Base-by-base conservation (phyloP, 1,140 invertebrate genomes). In the Pissodes strobi region DNA sequence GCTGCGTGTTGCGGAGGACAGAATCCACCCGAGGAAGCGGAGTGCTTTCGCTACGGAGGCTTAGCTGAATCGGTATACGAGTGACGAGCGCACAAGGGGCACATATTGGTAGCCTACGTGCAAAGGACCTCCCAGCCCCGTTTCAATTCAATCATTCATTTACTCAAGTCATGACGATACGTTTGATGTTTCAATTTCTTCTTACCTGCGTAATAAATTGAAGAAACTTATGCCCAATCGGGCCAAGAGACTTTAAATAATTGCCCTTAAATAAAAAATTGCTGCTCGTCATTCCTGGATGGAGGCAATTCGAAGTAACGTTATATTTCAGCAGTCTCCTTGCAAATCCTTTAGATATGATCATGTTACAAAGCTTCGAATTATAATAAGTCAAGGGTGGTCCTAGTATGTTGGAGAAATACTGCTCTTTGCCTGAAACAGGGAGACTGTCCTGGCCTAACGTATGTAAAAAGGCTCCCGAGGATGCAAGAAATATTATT, bases 291-390 rank as follows among this genome's bases (percentile, higher is more conserved):
- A 69, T 70, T 18, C 84, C 84, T 19, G 85, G 85, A 71, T 85
- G 81, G 9, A 82, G 61, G 53, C 75, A 74, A 69, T 85, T 83
- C 8, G 76, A 76, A 43, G 72, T 79, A 0, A 86, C 76, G 15
- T 79, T 77, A 34, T 19, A 62, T 18, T 65, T 57, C 38, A 53
- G 30, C 10, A 76, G 55, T 60, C 58, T 69, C 21, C 67, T 38
- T 1, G 73, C 59, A 63, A 76, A 74, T 43, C 68, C 73, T 27
- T 72, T 70, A 1, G 73, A 51, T 17, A 69, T 37, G 37, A 77
- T 69, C 23, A 76, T 72, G 49, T 75, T 76, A 41, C 72, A 75
- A 21, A 75, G 53, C 66, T 77, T 77, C n/a, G 73, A 74, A 37
- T 73, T 74, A 13, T 67, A 69, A 43, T 77, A 77, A 17, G 72